Evolutionary conservation across 2,797 vertebrate species (phyloP), one percentile per base, ranked within the genome.

Genomic region (Fringilla coelebs): DNA sequence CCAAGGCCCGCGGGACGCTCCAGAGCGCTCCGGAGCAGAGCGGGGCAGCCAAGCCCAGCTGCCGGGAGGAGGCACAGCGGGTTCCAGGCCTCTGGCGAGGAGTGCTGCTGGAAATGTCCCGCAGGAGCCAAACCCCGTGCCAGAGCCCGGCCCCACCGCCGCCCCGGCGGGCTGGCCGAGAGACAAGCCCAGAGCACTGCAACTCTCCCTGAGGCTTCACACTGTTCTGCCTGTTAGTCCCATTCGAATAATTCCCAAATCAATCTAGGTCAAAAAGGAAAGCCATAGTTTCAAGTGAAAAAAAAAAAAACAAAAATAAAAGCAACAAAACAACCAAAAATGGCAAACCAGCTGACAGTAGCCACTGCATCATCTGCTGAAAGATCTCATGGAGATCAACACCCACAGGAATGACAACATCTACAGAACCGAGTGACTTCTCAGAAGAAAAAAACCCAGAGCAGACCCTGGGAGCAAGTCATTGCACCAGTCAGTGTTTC

Each of bases 331-430:
- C 67, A 25, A 73, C 9, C 29, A 32, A 80, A 85, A 78, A n/a
- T 6, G 12, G 72, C 67, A 94, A 58, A 75, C 38, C 75, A 85
- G 54, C 78, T 81, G 75, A 89, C 60, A 93, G 93, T 52, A 94
- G 91, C 82, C 89, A 95, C 87, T 83, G 89, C 85, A 73, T 48
- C 58, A 5, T 89, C 88, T 78, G 88, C 91, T 73, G 76, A 81
- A 89, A 94, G 93, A 96, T 96, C 95, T 97, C 94, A 96, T 2
- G 0, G 96, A 97, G 96, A 97, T 96, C 95, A 96, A 84, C 94
- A 57, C 73, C 79, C 76, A 85, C 3, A 8, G 15, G 4, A 88
- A 88, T 3, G 20, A 91, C 7, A 0, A 72, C 24, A 10, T 25
- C 76, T 62, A 85, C 1, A 52, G 73, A 87, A 72, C 26, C 51